Evolutionary conservation across 1,140 invertebrate species (phyloP), one percentile per base, ranked within the genome.

Genomic region (Thereuonema tuberculata): DNA sequence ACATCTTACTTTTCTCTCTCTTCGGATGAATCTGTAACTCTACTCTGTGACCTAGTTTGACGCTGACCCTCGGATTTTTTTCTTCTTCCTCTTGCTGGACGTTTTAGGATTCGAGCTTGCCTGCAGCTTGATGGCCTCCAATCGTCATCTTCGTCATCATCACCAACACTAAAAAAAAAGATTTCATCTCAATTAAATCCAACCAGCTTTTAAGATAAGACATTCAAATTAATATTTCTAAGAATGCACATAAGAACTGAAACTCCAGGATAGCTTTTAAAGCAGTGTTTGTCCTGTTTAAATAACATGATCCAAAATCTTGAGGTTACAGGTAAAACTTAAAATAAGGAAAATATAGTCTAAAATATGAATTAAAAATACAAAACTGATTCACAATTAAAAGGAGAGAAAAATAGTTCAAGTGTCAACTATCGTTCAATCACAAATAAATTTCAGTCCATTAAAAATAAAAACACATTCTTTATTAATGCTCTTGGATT

Each of bases 81-180:
- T 29, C 53, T 55, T 21, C 53, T 55, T 27, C 53, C 53, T 12
- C 53, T 25, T 5, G 53, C 25, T 21, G 53, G 53, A 2, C 20
- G 12, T 14, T 21, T 55, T 17, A 46, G 9, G 3, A 55, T 26
- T 24, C 59, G 25, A 2, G 50, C 5, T 23, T 23, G 43, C n/a
- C 49, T 9, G 24, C 43, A 54, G 2, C 59, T 50, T 14, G 26
- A 23, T 25, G 59, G 59, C 31, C n/a, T 53, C 59, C 59, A 60
- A 43, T 60, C 59, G 23, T 46, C 49, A 54, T 60, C 59, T 55
- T 60, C 43, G 20, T 60, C 59, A 26, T 60, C 59, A 46, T 60
- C 59, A 2, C 50, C 43, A 21, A 46, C 20, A 60, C 59, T 60
- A 29, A 3, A 58, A 57, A 9, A 14, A 48, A 1, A 48, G 43